Base-by-base conservation (phyloP, 1,140 invertebrate genomes). In the Druon quercuslanigerum region DNA sequence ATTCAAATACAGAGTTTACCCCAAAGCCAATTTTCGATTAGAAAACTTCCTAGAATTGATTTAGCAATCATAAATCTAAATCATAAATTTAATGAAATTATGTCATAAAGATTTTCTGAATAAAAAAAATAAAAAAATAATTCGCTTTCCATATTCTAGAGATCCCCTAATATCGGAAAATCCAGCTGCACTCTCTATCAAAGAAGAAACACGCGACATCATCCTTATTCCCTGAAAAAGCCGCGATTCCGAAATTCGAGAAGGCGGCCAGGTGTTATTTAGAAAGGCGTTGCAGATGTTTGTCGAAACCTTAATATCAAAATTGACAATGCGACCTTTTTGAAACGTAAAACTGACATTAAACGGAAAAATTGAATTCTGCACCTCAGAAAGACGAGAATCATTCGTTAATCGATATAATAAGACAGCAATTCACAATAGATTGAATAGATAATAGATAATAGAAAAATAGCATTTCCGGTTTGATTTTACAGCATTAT, bases 341-440 rank as follows among this genome's bases (percentile, higher is more conserved):
- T 66, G 60, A n/a, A 66, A 66, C 60, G 25, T 46, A 66, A 66
- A 66, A 66, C 60, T 66, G 60, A 40, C 60, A 20, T 60, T 60
- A 60, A 25, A 57, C 13, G 60, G 14, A 19, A 66, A 66, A 66
- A 60, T 12, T 60, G 57, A 25, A 60, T 60, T 60, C 40, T 46
- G 7, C 40, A 46, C 40, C 40, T 46, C 20, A 60, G 60, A 33
- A 66, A 66, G 33, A 66, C n/a, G 60, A 66, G 60, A 66, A 25
- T 66, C 40, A 66, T 66, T 66, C 60, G 60, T n/a, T 66, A 66
- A 66, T 66, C 60, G 60, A 66, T 46, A 46, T 46, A 66, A 66
- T n/a, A 66, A 66, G 25, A 66, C 25, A 66, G 60, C 25, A 66
- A 25, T 66, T 16, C n/a, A 66, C 60, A 66, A 66, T 40, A 6